Base-by-base conservation (phyloP, 2,113 vertebrate species). In the Arvicanthis niloticus region DNA sequence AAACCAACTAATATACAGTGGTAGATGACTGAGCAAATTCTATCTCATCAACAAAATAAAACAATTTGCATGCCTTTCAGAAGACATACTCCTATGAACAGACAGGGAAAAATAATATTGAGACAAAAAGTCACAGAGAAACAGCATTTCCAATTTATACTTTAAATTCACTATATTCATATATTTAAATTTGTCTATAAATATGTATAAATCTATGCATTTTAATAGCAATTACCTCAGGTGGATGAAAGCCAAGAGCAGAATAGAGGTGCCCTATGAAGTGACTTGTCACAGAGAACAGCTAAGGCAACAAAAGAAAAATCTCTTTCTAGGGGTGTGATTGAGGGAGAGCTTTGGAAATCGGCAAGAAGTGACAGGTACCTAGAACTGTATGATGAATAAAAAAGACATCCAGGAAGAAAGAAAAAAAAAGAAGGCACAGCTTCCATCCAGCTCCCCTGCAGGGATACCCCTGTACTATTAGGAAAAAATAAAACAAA, bases 111-210 rank as follows among this genome's bases (percentile, higher is more conserved):
- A 37, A 65, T 45, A 72, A 91, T 58, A 85, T 60, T 72, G 85
- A 58, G 37, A 80, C 84, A 60, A 86, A 91, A 80, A 76, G n/a
- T 90, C 67, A 68, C 1, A 40, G 26, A 65, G 48, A 70, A 91
- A 60, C 3, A n/a, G 26, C 31, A 91, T 73, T 94, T 94, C 17
- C 37, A 34, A 80, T 89, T 77, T 81, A 68, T 73, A 31, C 37
- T 73, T 84, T 88, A 67, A 89, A 75, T 70, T 85, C 67, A 85
- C 31, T 40, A 5, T 31, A 40, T 84, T 62, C 12, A 84, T 70
- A 65, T 40, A 88, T 40, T 82, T 91, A 80, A 92, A 90, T 76
- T 37, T 82, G 80, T 29, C 56, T 60, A 72, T 88, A 93, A 72
- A 48, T 45, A 53, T 91, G 58, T 26, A 51, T 93, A 62, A 51